Evolutionary conservation across 2,888 invertebrate genomes (phyloP).

Genomic region (Sphaerolaimus hirsutus): DNA sequence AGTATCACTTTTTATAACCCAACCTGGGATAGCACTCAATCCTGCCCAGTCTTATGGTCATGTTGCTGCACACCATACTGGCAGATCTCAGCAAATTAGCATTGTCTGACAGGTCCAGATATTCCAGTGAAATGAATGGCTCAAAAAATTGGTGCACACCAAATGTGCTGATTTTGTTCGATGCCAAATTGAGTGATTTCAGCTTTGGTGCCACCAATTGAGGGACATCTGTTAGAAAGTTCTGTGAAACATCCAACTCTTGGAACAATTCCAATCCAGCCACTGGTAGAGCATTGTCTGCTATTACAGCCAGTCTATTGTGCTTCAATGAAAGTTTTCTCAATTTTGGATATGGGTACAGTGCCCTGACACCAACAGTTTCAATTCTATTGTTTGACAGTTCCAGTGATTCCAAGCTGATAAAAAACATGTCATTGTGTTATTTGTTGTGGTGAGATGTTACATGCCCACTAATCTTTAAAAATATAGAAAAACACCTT

Average conservation of each 20-base stretch:
- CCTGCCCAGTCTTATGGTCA: too few relatives aligned
- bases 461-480: too few relatives aligned
- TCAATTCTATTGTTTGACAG: neutral
- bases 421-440: neutral
- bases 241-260: neutral
- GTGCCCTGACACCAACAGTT: neutral
- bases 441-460: too few relatives aligned
- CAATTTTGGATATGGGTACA: neutral
- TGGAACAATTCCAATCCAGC: neutral
- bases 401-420: neutral
- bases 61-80: too few relatives aligned
- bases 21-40: too few relatives aligned
- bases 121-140: neutral
- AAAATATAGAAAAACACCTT: too few relatives aligned
- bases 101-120: neutral
- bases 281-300: neutral
- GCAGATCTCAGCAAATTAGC: neutral
- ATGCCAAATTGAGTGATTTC: neutral
- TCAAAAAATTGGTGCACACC: neutral
- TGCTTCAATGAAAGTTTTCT: neutral
- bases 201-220: neutral
- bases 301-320: neutral
- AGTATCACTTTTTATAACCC: too few relatives aligned
- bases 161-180: neutral
- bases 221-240: neutral